phyloP scores from a whole-genome alignment of 2,113 vertebrate genomes.

The Anthoscopus minutus region DNA sequence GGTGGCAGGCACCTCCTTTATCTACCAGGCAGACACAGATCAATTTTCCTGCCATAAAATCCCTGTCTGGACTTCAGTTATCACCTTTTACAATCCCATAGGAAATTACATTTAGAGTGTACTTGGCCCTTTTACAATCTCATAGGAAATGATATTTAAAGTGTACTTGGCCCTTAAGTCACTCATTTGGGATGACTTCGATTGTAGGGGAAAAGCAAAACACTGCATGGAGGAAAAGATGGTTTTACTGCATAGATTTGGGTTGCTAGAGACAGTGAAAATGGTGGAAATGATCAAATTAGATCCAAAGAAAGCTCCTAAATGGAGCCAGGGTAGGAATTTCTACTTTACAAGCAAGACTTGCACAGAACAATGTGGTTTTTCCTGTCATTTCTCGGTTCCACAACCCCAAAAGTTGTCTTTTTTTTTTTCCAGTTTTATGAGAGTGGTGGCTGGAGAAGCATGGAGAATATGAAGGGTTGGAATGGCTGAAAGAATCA shows the following conservation, averaged over 20 bases:
- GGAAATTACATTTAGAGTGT: too few relatives aligned
- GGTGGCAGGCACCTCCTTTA: background rate
- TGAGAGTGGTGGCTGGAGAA: background rate
- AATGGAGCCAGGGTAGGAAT: background rate
- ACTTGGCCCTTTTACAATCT: too few relatives aligned
- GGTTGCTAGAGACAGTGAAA: background rate
- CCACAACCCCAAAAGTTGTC: background rate
- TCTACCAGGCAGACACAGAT: background rate
- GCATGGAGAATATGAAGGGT: background rate
- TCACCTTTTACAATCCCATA: background rate
- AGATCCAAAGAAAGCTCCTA: background rate
- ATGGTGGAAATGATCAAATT: background rate
- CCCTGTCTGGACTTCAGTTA: background rate
- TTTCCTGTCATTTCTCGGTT: conserved; percentile 18
- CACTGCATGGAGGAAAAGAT: too few relatives aligned
- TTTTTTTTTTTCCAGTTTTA: conserved; percentile 5
- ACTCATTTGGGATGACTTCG: background rate
- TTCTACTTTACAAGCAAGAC: background rate
- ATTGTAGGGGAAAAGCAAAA: background rate
- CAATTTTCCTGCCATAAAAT: background rate
- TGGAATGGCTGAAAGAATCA: background rate
- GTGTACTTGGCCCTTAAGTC: background rate
- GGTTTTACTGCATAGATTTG: background rate
- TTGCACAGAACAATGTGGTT: conserved; percentile 22
- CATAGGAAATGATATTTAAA: background rate